A percentile compares a stretch with the other conserved stretches of the same genome.
Evolutionary conservation across 2,888 invertebrate genomes (phyloP).

Genomic region (Macaria liturata): DNA sequence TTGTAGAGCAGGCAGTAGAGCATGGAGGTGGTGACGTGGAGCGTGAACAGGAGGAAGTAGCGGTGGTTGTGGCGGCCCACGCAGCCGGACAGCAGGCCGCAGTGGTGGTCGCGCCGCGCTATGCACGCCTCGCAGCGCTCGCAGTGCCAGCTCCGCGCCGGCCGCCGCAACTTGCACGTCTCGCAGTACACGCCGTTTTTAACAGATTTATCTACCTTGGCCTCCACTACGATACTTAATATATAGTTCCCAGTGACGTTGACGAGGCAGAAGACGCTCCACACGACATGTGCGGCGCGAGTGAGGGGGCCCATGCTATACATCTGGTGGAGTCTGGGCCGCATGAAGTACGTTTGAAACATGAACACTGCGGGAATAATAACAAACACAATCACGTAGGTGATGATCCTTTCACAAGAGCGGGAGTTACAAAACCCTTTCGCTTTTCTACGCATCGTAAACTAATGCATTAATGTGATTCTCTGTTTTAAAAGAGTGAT

Average conservation of each 20-base stretch:
- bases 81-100: conserved; percentile 92
- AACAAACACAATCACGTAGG: conserved; percentile 16
- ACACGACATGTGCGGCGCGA: conserved; percentile 46
- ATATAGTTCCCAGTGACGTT: conserved; percentile 65
- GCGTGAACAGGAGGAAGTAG: conserved; percentile 89
- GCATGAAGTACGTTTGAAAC: conserved; percentile 54
- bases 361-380: conserved; percentile 55
- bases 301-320: conserved; percentile 43
- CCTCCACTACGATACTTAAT: conserved; percentile 49
- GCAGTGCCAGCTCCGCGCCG: conserved; percentile 94
- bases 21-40: conserved; percentile 87
- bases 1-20: conserved; percentile 86
- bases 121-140: conserved; percentile 90
- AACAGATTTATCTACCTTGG: conserved; percentile 42
- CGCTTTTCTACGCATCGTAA: no score
- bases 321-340: conserved; percentile 44
- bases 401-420: no score
- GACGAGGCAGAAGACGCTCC: conserved; percentile 51
- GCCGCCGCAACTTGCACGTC: conserved; percentile 86
- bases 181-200: conserved; percentile 84
- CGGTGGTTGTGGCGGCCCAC: conserved; percentile 92
- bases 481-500: no score
- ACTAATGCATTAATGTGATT: no score
- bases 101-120: conserved; percentile 91
- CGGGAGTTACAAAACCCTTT: no score